Conservation (phyloP, 2,797 vertebrate genomes). For the Halcyon badia region DNA sequence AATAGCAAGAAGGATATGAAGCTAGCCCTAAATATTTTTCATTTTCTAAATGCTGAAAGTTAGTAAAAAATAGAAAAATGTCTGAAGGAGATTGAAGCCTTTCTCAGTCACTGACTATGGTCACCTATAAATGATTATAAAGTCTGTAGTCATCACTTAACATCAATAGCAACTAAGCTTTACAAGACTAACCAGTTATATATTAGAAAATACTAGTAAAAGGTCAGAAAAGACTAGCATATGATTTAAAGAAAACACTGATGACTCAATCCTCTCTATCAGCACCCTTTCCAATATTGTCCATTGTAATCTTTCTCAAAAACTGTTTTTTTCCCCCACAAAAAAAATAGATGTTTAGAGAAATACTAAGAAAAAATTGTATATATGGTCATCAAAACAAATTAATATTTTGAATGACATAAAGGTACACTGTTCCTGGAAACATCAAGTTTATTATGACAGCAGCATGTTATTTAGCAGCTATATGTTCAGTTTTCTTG, state of each 20-base stretch:
- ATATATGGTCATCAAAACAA: not conserved
- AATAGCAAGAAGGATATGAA: not conserved
- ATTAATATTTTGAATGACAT: not conserved
- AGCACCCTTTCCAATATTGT: not conserved
- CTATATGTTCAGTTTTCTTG: not conserved
- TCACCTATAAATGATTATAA: not conserved
- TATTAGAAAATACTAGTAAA: not conserved
- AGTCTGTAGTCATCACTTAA: not conserved
- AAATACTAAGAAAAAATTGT: not conserved
- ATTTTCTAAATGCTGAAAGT: not conserved
- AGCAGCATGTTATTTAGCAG: not conserved
- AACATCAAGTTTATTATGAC: not conserved
- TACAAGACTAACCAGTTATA: not conserved
- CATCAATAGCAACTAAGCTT: not conserved
- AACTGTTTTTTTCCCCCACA: not conserved
- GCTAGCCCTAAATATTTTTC: not conserved
- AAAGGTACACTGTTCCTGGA: not conserved
- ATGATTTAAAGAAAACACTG: not conserved
- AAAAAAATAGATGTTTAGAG: not conserved
- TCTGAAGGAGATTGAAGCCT: not conserved
- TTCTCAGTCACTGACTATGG: not conserved
- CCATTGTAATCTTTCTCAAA: not conserved
- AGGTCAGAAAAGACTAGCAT: not conserved
- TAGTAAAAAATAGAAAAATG: not conserved
- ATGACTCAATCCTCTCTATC: not conserved